These are phyloP conservation scores for Cabera pusaria DNA, from an alignment of 2,888 invertebrate species.

Conservation along the genomic window DNA sequence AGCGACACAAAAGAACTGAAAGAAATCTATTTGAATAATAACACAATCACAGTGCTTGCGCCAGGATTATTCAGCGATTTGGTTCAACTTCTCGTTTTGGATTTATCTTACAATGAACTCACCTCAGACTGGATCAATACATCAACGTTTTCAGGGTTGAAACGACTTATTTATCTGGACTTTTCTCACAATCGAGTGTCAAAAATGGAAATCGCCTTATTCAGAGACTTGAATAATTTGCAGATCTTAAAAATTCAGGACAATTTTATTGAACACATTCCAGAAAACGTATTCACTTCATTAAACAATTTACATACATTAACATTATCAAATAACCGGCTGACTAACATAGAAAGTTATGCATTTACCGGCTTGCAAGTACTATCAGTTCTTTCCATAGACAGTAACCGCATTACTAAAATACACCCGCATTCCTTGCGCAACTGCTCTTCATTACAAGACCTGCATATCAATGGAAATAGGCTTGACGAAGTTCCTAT, in stretches of 20 bases:
- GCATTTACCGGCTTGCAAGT: conserved; percentile 90
- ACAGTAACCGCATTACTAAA: conserved; percentile 90
- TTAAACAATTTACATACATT: conserved; percentile 91
- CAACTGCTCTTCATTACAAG: conserved; percentile 91
- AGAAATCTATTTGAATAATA: conserved; percentile 92
- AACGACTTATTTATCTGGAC: conserved; percentile 89
- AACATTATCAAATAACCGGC: conserved; percentile 90
- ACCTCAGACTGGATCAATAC: conserved; percentile 93
- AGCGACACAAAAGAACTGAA: conserved; percentile 89
- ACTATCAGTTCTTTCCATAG: conserved; percentile 89
- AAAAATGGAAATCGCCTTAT: conserved; percentile 89
- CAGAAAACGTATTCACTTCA: conserved; percentile 90
- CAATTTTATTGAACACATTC: conserved; percentile 89
- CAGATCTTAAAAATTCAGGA: conserved; percentile 92
- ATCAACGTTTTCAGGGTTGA: conserved; percentile 90
- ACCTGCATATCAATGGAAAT: conserved; percentile 92
- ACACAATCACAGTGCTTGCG: conserved; percentile 91
- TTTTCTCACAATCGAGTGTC: conserved; percentile 90
- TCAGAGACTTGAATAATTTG: conserved; percentile 90
- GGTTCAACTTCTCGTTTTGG: conserved; percentile 88
- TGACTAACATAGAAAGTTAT: conserved; percentile 89
- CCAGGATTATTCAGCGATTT: conserved; percentile 91
- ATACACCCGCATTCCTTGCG: conserved; percentile 89
- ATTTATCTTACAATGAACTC: conserved; percentile 90
- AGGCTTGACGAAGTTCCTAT: conserved; percentile 89